These are phyloP conservation scores for Tenebrosternarchus preto DNA, from an alignment of 2,113 vertebrate genomes.

Conservation along the genomic window DNA sequence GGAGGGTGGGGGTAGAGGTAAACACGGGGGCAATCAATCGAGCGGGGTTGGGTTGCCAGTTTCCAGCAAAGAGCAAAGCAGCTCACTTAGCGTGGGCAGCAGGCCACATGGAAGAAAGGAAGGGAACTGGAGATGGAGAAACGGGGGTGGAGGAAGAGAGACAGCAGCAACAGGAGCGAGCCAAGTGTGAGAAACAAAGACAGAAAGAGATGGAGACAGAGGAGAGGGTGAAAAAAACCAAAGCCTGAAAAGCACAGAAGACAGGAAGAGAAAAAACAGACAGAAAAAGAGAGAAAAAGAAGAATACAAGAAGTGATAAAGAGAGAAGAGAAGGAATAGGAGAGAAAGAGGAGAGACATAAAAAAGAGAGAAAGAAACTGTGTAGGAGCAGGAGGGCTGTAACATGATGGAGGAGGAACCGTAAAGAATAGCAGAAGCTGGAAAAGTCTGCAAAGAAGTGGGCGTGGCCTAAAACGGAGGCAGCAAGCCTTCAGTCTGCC, in stretches of 20 bases:
- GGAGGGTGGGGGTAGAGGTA: constrained; percentile 36
- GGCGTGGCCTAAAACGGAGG: not conserved
- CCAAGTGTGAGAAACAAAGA: not conserved
- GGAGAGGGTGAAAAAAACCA: too few relatives aligned
- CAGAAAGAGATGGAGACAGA: too few relatives aligned
- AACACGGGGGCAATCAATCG: constrained; percentile 39
- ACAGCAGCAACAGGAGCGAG: not conserved
- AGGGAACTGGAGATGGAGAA: constrained; percentile 18
- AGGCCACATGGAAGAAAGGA: constrained; percentile 11
- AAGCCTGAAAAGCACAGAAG: too few relatives aligned
- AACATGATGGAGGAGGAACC: not conserved
- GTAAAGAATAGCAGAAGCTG: not conserved
- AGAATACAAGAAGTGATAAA: too few relatives aligned
- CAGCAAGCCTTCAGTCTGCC: not conserved
- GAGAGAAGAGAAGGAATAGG: too few relatives aligned
- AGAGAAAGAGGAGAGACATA: not conserved
- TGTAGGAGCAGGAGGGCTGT: not conserved
- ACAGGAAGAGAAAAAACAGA: too few relatives aligned
- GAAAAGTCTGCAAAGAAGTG: not conserved
- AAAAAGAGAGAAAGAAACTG: not conserved
- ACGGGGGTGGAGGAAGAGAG: constrained; percentile 24
- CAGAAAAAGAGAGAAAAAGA: too few relatives aligned
- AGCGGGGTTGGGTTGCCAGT: constrained; percentile 35
- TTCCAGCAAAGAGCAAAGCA: constrained; percentile 28
- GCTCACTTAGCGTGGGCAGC: constrained; percentile 37